Evolutionary conservation across 2,113 vertebrate genomes (phyloP), one percentile per base, ranked within the genome.

Genomic region (Corydoras sp.): DNA sequence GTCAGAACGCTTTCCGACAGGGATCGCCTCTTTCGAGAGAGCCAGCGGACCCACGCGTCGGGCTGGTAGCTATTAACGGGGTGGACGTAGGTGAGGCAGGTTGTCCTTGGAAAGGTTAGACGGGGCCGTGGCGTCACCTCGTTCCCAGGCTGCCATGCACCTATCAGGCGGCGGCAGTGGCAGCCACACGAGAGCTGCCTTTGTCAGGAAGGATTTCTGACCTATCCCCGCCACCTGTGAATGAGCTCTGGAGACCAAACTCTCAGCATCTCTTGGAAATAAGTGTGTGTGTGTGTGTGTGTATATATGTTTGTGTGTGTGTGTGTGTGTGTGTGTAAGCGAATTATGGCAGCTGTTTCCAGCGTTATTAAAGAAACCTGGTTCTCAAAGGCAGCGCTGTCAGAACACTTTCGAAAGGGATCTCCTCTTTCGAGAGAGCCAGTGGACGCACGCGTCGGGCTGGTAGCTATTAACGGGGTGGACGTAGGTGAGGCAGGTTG

Each of bases 191-290:
- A 67, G 58, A 78, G 13, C 30, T 69, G 76, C 53, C 72, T 78
- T 75, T 75, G 73, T 78, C 73, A 69, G 73, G 61, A 75, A 75
- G 18, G 75, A 75, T 72, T 78, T 78, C 77, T 69, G 59, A 56
- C 70, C 73, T 75, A 78, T 78, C 75, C 68, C 77, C 58, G 59
- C 59, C 77, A 78, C 73, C 77, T 78, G 77, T 78, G 73, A 76
- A 76, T 71, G 74, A 72, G 73, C 77, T 78, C 73, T 63, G 61
- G 73, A 78, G 73, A 78, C 77, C 31, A 32, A 75, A 78, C 56
- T 60, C 68, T 55, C 68, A 71, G 49, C 68, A 78, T 69, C 54
- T 67, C 69, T 75, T 73, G 63, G 72, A 78, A 78, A 74, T 73
- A 71, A 74, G 9, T 56, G 63, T 14, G 49, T 8, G 30, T 13